Conservation (phyloP, 1,140 invertebrate species). For the Laodelphax striatellus region DNA sequence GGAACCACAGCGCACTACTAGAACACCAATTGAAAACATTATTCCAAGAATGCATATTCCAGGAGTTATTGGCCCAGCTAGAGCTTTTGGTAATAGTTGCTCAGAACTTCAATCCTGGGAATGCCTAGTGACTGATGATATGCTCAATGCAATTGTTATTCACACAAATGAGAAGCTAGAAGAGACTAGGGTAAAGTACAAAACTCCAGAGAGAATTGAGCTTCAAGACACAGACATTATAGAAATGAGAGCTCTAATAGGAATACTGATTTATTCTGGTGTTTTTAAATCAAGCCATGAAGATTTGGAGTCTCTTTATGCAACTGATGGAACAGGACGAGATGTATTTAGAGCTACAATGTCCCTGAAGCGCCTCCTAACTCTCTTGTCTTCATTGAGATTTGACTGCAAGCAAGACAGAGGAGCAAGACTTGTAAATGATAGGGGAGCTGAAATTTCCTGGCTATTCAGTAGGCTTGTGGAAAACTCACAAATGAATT, state of each 20-base stretch:
- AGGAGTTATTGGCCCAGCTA: not conserved
- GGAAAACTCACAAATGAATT: conserved; percentile 20
- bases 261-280: conserved; percentile 19
- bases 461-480: conserved; percentile 28
- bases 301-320: conserved; percentile 19
- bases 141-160: conserved; percentile 34
- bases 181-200: conserved; percentile 10
- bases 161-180: conserved; percentile 35
- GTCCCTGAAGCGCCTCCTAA: conserved; percentile 20
- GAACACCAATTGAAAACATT: not conserved
- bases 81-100: not conserved
- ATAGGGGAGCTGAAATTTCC: conserved; percentile 3
- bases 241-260: conserved; percentile 24
- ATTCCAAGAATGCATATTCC: too few relatives aligned
- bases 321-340: conserved; percentile 23
- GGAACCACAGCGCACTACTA: not conserved
- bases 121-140: conserved; percentile 34
- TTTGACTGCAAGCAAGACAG: conserved; percentile 23
- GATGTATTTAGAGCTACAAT: conserved; percentile 24
- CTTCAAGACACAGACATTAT: conserved; percentile 15
- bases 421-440: not conserved
- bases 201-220: not conserved
- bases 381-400: conserved; percentile 21
- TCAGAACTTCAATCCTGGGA: conserved; percentile 31
- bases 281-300: conserved; percentile 24